These are phyloP conservation scores for Coenobita brevimanus DNA, from an alignment of 1,140 invertebrate genomes.

Conservation along the genomic window DNA sequence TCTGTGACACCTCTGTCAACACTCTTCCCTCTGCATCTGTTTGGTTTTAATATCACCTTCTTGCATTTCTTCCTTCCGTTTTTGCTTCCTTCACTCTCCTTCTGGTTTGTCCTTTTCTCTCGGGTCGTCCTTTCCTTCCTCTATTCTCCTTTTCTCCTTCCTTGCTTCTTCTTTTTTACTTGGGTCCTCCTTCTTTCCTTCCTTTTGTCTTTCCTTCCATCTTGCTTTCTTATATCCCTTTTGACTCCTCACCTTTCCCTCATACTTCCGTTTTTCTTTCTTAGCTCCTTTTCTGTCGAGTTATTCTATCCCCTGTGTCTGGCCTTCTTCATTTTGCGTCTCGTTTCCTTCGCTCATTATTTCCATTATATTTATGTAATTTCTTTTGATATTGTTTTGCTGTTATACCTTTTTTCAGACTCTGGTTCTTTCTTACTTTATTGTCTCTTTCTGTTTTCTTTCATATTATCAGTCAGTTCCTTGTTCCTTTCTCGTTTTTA, in stretches of 20 bases:
- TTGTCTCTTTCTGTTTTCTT: background rate
- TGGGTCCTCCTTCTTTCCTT: slow-evolving; percentile 10
- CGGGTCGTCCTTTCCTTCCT: background rate
- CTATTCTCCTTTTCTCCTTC: background rate
- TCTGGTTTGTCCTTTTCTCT: background rate
- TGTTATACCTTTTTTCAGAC: too few species aligned
- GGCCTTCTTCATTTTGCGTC: too few species aligned
- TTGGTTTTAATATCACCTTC: background rate
- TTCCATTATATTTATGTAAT: too few species aligned
- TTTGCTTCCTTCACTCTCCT: background rate
- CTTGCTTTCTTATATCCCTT: background rate
- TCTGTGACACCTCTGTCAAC: too few species aligned
- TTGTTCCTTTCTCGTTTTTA: background rate
- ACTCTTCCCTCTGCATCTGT: background rate
- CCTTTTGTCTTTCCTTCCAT: background rate
- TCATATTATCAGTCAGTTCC: background rate
- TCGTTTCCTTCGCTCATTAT: too few species aligned
- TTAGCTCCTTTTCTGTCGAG: too few species aligned
- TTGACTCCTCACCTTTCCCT: background rate
- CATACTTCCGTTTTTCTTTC: background rate
- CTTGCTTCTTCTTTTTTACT: background rate
- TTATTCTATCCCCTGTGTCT: too few species aligned
- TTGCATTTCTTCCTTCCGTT: background rate
- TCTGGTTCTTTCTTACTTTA: too few species aligned
- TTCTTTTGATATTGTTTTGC: too few species aligned